Conservation (phyloP, 2,797 vertebrate genomes). For the Manis crassicaudata region DNA sequence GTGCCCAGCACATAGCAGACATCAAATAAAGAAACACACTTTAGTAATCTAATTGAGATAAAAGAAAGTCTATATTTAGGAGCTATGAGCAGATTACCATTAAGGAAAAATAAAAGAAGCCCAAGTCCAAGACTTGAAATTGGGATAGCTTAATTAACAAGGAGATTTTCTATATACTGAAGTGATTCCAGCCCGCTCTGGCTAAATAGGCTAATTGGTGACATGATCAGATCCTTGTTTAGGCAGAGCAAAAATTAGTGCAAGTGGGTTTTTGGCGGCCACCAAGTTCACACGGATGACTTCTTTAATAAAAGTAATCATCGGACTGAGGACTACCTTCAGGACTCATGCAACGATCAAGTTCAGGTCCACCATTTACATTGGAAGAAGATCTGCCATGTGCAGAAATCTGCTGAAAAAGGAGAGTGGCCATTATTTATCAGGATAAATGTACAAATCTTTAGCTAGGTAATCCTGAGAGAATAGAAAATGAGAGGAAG, state of each 20-base stretch:
- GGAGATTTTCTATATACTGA: background rate
- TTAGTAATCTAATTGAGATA: background rate
- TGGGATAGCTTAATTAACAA: background rate
- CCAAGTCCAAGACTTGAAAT: background rate
- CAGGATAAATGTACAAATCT: background rate
- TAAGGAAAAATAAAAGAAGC: background rate
- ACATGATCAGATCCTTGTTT: background rate
- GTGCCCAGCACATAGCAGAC: background rate
- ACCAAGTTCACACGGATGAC: background rate
- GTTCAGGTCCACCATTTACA: constrained; percentile 90
- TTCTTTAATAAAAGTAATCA: background rate
- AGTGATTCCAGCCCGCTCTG: background rate
- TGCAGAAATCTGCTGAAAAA: constrained; percentile 87
- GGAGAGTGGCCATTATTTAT: background rate
- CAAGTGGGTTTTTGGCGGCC: background rate
- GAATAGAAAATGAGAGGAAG: background rate
- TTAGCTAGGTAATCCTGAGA: background rate
- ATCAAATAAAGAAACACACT: background rate
- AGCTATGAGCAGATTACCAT: background rate
- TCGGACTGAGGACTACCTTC: constrained; percentile 88
- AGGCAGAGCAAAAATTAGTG: background rate
- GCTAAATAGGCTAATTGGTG: background rate
- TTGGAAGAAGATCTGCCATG: constrained; percentile 90
- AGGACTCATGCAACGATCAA: constrained; percentile 87
- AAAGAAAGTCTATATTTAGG: background rate